Percentiles rank a stretch among this genome's conserved stretches.
Evolutionary conservation across 2,797 vertebrate species (phyloP).

Genomic region (Anabas testudineus): DNA sequence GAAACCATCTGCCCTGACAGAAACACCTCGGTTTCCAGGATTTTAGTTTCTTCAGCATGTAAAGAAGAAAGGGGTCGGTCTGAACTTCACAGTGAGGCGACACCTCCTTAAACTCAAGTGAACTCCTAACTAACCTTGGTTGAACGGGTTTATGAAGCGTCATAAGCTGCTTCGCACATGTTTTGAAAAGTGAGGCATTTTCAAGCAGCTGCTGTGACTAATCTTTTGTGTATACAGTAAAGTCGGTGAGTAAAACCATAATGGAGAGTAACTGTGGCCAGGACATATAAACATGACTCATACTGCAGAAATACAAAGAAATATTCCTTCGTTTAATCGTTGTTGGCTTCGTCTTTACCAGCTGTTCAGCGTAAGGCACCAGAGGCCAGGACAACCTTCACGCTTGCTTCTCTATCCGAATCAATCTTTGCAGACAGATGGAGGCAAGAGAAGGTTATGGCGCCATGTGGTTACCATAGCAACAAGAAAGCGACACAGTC

Average conservation of each 20-base stretch:
- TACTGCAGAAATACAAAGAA: not conserved
- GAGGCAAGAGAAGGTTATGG: constrained; percentile 10
- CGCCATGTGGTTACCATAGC: constrained; percentile 28
- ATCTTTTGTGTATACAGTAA: not conserved
- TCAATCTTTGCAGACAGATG: constrained; percentile 41
- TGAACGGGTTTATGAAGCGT: not conserved
- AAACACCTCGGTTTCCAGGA: no score
- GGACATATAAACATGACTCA: not conserved
- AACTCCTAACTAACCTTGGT: not conserved
- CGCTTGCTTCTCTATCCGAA: constrained; percentile 25
- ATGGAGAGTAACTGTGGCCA: not conserved
- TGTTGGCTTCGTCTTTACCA: not conserved
- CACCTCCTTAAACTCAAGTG: not conserved
- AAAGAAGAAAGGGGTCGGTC: not conserved
- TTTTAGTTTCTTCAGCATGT: no score
- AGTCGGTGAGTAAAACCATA: not conserved
- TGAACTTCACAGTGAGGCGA: not conserved
- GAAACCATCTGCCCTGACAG: not conserved
- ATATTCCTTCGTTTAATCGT: not conserved
- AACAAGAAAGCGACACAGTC: constrained; percentile 23
- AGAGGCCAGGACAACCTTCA: constrained; percentile 18
- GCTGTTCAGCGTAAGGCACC: not conserved
- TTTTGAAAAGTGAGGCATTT: not conserved
- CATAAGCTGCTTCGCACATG: not conserved
- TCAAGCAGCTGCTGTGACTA: constrained; percentile 5